These are phyloP conservation scores for Ernsta delagoae DNA, from an alignment of 2,888 invertebrate genomes.

Conservation along the genomic window DNA sequence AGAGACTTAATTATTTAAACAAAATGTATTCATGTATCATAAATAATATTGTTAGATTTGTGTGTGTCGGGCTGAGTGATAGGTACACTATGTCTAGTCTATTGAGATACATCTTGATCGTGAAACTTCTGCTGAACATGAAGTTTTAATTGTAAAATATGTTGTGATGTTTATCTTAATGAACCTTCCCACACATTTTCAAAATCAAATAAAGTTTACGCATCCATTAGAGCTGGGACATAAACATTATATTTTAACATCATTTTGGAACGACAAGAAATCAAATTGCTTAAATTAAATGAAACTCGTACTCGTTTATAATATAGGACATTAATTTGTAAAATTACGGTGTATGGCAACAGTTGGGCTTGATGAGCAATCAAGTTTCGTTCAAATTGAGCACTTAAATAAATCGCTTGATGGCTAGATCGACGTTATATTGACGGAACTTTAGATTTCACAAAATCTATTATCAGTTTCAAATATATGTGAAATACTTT, in stretches of 20 bases:
- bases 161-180: background rate
- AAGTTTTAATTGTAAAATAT: too few species aligned
- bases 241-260: constrained; percentile 15
- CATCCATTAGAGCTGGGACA: background rate
- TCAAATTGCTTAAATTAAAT: constrained; percentile 24
- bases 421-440: constrained; percentile 21
- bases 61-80: background rate
- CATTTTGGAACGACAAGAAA: constrained; percentile 18
- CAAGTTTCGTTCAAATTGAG: constrained; percentile 38
- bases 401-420: constrained; percentile 35
- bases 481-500: background rate
- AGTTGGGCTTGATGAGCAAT: constrained; percentile 41
- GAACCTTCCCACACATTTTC: background rate
- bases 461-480: constrained; percentile 2
- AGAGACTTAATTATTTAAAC: background rate
- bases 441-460: constrained; percentile 5
- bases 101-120: too few species aligned
- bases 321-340: constrained; percentile 39
- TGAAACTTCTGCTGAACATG: too few species aligned
- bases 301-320: constrained; percentile 28
- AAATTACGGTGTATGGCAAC: constrained; percentile 37
- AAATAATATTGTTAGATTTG: background rate
- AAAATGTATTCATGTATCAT: background rate
- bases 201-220: constrained; percentile 3
- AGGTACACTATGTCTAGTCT: too few species aligned